These are phyloP conservation scores for Aramus guarauna DNA, from an alignment of 2,113 vertebrate genomes.

Conservation along the genomic window DNA sequence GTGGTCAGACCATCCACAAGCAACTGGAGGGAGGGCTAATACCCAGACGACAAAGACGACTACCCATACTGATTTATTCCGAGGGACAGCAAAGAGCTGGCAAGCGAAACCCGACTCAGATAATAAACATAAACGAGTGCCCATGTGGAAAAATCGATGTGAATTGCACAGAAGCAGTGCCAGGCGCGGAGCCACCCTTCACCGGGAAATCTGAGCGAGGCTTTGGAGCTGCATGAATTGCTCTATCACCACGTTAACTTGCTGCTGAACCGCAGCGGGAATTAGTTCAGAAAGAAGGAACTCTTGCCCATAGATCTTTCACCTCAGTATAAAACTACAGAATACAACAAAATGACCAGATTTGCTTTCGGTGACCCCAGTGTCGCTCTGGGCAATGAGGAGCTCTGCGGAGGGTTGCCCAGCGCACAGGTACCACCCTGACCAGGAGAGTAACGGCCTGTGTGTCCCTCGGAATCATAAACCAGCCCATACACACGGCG, in stretches of 20 bases:
- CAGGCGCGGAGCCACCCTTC: background rate
- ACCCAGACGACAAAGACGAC: background rate
- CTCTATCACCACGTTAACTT: background rate
- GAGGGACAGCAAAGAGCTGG: background rate
- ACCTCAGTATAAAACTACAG: background rate
- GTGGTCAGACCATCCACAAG: background rate
- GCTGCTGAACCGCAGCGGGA: rapidly evolving
- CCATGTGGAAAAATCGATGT: rapidly evolving
- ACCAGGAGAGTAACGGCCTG: background rate
- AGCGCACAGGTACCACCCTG: background rate
- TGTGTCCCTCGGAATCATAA: background rate
- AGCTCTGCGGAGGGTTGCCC: background rate
- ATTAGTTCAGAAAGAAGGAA: background rate
- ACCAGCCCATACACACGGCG: rapidly evolving
- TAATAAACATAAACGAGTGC: background rate
- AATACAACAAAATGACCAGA: background rate
- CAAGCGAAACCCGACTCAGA: background rate
- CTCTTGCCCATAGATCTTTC: background rate
- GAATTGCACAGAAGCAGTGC: too few species aligned
- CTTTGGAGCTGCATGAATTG: background rate
- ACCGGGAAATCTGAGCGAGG: background rate
- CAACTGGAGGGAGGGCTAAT: background rate
- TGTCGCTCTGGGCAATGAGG: background rate
- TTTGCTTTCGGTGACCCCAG: background rate
- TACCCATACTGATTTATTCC: background rate